Base-by-base conservation (phyloP, 2,797 vertebrate genomes). In the Enteromius radiatus region DNA sequence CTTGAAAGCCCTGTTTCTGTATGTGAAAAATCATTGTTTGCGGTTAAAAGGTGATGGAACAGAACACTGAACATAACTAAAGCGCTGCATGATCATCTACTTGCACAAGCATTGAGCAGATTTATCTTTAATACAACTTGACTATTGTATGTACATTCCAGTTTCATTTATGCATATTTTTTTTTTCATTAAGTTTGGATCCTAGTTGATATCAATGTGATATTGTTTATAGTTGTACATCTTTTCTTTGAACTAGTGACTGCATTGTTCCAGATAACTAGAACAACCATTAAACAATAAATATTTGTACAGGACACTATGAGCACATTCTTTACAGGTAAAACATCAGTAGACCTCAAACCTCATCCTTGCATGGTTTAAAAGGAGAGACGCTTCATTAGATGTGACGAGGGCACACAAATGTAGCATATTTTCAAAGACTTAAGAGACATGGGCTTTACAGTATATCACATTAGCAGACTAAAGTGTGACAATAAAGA, bases 261-360 rank as follows among this genome's bases (percentile, higher is more conserved):
- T 79, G 89, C 90, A 86, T 89, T 87, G 87, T 88, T 90, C 83
- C 84, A 85, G 88, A 86, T 88, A 75, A 81, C 86, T 87, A 91
- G 88, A 88, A 82, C 88, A 63, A 90, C 81, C 85, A 90, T 89
- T 91, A 81, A 77, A 93, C 23, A 90, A 93, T 93, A 93, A 93
- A 94, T 92, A 83, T 92, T 91, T 86, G 78, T 85, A 86, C 75
- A 86, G 70, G 63, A 83, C 63, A 76, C 71, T n/a, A 59, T 2
- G 31, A 52, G 28, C 17, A n/a, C 33, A 23, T 64, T 81, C 43
- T 81, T 63, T 28, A 59, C 68, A 52, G 36, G 41, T 59, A 80
- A 61, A 73, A 31, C 36, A 45, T 70, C 11, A 3, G 36, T 28
- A 59, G 33, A 7, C 6, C 67, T 17, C 59, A 4, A 61, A 26